These are phyloP conservation scores for Itoplectis maculator DNA, from an alignment of 2,888 invertebrate species.

Conservation along the genomic window DNA sequence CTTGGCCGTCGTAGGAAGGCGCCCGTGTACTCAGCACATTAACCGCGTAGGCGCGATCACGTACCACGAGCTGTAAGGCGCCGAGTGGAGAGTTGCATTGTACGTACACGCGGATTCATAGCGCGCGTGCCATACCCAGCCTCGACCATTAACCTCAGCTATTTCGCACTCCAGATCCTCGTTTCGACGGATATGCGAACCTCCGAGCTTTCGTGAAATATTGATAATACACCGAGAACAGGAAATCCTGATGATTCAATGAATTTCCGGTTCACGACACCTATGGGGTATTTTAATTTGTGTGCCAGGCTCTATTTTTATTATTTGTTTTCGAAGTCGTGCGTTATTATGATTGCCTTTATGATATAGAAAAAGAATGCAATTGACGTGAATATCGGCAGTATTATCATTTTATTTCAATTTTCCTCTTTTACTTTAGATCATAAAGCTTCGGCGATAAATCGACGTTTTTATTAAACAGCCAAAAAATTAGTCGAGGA, in stretches of 20 bases:
- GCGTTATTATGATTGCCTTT: too few relatives aligned
- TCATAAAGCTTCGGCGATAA: background rate
- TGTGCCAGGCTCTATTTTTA: too few relatives aligned
- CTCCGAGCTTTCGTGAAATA: background rate
- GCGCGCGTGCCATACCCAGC: background rate
- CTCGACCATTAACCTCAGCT: background rate
- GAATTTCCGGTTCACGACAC: too few relatives aligned
- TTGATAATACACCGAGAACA: background rate
- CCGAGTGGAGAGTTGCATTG: constrained; percentile 25
- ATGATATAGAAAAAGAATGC: too few relatives aligned
- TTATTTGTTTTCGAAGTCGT: too few relatives aligned
- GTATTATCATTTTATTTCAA: too few relatives aligned
- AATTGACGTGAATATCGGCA: too few relatives aligned
- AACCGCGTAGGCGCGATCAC: constrained; percentile 30
- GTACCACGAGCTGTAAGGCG: constrained; percentile 34
- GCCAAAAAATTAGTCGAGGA: background rate
- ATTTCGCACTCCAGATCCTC: background rate
- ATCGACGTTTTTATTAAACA: background rate
- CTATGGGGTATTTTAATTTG: too few relatives aligned
- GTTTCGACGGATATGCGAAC: background rate
- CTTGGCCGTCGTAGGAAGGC: constrained; percentile 7
- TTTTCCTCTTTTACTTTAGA: background rate
- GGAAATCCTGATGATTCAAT: too few relatives aligned
- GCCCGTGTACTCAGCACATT: constrained; percentile 16
- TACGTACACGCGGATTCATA: background rate